Conservation (phyloP, 2,888 invertebrate species). For the Tachystola acroxantha region DNA sequence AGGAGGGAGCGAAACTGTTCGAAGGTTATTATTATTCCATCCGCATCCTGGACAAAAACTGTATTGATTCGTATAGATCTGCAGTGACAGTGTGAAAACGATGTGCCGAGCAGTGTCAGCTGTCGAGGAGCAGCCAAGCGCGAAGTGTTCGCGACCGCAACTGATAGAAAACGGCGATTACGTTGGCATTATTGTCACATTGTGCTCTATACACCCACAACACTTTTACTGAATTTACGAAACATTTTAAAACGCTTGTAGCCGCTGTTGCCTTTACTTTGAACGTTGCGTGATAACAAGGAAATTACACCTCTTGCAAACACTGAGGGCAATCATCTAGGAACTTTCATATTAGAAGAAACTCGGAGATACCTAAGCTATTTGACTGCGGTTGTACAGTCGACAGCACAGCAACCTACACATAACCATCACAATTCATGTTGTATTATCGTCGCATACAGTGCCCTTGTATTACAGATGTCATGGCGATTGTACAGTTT, state of each 20-base stretch:
- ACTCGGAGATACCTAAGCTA: not conserved
- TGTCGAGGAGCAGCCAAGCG: constrained; percentile 52
- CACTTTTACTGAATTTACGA: constrained; percentile 73
- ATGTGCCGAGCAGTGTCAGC: constrained; percentile 32
- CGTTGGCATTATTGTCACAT: constrained; percentile 67
- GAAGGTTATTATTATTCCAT: not conserved
- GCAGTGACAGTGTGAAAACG: constrained; percentile 31
- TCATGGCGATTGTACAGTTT: too few species aligned
- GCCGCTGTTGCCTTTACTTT: constrained; percentile 41
- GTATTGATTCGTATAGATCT: constrained; percentile 4
- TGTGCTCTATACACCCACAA: constrained; percentile 60
- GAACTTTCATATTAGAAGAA: not conserved
- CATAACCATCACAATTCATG: too few species aligned
- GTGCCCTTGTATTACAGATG: too few species aligned
- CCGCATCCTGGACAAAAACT: not conserved
- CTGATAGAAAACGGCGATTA: constrained; percentile 74
- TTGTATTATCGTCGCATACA: too few species aligned
- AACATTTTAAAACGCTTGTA: constrained; percentile 40
- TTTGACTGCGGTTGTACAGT: not conserved
- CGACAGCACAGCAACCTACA: too few species aligned
- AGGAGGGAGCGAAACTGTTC: too few species aligned
- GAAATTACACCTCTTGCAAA: constrained; percentile 39
- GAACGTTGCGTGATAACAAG: constrained; percentile 56
- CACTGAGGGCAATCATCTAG: constrained; percentile 28
- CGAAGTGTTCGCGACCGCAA: constrained; percentile 67